Evolutionary conservation across 30 jellyfish, hydroid and myxozoan genomes (phyloP).

Genomic region (Morbakka virulenta): DNA sequence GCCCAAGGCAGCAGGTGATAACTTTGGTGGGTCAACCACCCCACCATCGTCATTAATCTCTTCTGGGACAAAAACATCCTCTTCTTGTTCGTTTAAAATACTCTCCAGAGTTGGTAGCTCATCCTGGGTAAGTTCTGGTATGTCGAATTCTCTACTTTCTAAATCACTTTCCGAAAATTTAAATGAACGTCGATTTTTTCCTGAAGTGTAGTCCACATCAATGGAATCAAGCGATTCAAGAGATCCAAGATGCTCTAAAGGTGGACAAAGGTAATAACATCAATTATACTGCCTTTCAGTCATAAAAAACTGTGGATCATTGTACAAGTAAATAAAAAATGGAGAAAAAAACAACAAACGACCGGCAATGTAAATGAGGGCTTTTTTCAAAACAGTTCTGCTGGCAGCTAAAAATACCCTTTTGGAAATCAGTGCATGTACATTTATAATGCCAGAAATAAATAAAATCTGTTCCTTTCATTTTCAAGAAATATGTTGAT

Average conservation of each 20-base stretch:
- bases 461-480: no score
- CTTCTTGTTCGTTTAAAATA: constrained; percentile 81
- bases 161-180: constrained; percentile 12
- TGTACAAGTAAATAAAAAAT: no score
- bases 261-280: no score
- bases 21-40: neutral
- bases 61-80: constrained; percentile 50
- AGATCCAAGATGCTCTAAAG: constrained; percentile 9
- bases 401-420: no score
- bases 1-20: constrained; percentile 48
- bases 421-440: no score
- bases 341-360: no score
- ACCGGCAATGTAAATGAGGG: no score
- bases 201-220: constrained; percentile 66
- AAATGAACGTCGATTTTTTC: constrained; percentile 53
- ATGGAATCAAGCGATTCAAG: constrained; percentile 75
- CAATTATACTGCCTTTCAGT: no score
- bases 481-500: no score
- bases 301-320: no score
- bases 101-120: constrained; percentile 89
- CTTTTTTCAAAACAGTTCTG: no score
- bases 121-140: constrained; percentile 79
- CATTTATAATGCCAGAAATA: no score
- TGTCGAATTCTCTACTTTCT: constrained; percentile 54
- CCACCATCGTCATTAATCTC: constrained; percentile 48